Evolutionary conservation across 2,797 vertebrate genomes (phyloP).

Genomic region (Sphaeramia orbicularis): DNA sequence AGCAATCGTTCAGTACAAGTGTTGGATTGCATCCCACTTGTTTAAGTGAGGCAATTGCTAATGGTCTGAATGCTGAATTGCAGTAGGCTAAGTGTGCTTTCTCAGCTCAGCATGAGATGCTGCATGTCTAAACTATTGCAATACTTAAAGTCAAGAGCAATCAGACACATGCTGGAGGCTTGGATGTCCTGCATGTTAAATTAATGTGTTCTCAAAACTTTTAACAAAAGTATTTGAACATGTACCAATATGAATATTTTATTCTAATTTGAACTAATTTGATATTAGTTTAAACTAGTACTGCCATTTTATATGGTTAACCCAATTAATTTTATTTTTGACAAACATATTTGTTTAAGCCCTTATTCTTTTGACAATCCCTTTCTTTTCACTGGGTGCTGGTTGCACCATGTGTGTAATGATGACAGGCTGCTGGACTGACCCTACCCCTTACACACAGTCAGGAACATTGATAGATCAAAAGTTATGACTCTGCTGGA

Average conservation of each 20-base stretch:
- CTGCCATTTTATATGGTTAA: conserved; percentile 30
- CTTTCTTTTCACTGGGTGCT: conserved; percentile 48
- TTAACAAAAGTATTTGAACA: conserved; percentile 19
- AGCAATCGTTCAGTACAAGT: conserved; percentile 14
- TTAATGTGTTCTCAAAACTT: conserved; percentile 26
- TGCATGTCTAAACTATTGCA: conserved; percentile 88
- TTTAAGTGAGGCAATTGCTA: conserved; percentile 11
- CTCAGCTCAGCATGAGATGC: conserved; percentile 88
- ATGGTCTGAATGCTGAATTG: conserved; percentile 37
- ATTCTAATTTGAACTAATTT: conserved; percentile 48
- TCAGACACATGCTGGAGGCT: conserved; percentile 56
- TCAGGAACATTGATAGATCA: neutral
- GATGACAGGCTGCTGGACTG: conserved; percentile 23
- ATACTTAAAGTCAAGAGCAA: conserved; percentile 78
- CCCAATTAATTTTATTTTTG: conserved; percentile 18
- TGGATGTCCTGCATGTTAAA: conserved; percentile 50
- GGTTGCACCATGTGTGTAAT: conserved; percentile 36
- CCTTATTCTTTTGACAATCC: conserved; percentile 61
- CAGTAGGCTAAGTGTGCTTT: conserved; percentile 65
- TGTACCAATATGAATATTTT: conserved; percentile 26
- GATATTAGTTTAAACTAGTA: conserved; percentile 20
- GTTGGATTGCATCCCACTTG: conserved; percentile 13
- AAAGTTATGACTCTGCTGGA: conserved; percentile 5
- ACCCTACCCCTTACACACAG: conserved; percentile 3
- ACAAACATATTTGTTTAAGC: conserved; percentile 22